phyloP scores from a whole-genome alignment of 2,888 invertebrate genomes.

The Dioctria linearis region DNA sequence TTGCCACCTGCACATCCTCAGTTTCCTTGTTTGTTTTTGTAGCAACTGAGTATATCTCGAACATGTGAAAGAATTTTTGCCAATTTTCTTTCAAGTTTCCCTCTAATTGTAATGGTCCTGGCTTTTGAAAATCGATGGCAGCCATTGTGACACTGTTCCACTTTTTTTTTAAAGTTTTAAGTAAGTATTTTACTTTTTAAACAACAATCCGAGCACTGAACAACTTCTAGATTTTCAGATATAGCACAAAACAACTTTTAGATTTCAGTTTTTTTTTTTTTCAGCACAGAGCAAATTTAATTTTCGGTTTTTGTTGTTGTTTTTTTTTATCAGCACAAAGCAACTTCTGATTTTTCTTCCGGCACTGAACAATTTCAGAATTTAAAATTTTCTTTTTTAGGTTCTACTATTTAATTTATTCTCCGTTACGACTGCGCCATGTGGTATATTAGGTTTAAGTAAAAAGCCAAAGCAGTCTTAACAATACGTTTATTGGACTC shows the following conservation, averaged over 20 bases:
- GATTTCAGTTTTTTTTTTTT: not conserved
- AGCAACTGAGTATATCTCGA: slow-evolving; percentile 45
- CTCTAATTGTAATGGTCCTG: slow-evolving; percentile 37
- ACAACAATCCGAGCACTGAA: not conserved
- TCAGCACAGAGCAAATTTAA: not conserved
- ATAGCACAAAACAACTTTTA: not conserved
- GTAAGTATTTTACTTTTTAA: not conserved
- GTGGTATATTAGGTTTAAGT: not conserved
- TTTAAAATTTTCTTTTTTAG: not conserved
- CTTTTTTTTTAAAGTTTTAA: not conserved
- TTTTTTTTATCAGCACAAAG: not conserved
- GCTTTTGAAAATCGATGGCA: slow-evolving; percentile 39
- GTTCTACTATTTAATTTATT: not conserved
- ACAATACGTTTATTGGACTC: not conserved
- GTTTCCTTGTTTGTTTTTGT: slow-evolving; percentile 36
- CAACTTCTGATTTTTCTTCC: no score
- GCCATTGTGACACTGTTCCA: not conserved
- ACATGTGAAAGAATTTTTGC: slow-evolving; percentile 48
- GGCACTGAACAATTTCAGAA: not conserved
- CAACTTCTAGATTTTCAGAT: not conserved
- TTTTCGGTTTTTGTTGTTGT: not conserved
- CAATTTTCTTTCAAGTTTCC: slow-evolving; percentile 51
- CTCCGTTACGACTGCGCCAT: not conserved
- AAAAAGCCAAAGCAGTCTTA: not conserved
- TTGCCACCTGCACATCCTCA: slow-evolving; percentile 43